These are phyloP conservation scores for Sinocyclocheilus anophthalmus DNA, from an alignment of 2,113 vertebrate genomes.

Conservation along the genomic window DNA sequence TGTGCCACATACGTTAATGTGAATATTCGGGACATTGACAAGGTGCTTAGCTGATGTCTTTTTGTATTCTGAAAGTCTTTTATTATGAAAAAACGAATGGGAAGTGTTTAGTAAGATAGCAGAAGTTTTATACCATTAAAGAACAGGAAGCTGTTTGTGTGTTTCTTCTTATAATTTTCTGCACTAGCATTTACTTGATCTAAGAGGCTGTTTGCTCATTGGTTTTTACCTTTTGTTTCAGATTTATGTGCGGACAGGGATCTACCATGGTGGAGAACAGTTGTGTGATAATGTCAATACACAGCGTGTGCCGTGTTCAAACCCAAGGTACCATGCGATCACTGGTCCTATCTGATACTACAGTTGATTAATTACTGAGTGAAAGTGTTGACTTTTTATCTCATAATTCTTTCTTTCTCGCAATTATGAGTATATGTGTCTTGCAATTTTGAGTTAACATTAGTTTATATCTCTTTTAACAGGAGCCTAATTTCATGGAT, in stretches of 20 bases:
- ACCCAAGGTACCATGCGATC: conserved; percentile 85
- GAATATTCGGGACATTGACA: conserved; percentile 98
- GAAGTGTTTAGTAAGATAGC: neutral
- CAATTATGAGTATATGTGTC: neutral
- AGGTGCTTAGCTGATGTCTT: conserved; percentile 75
- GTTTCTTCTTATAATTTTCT: neutral
- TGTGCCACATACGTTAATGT: conserved; percentile 99
- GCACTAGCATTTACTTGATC: neutral
- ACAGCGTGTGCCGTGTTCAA: conserved; percentile 95
- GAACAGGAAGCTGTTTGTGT: neutral
- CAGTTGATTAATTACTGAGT: neutral
- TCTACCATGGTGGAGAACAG: conserved; percentile 97
- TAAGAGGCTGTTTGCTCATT: neutral
- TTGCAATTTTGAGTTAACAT: too few relatives aligned
- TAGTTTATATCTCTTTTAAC: neutral
- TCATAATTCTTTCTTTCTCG: neutral
- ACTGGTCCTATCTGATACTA: neutral
- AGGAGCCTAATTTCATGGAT: neutral
- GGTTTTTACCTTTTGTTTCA: conserved; percentile 62
- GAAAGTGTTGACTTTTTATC: neutral
- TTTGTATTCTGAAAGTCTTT: neutral
- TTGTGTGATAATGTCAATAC: conserved; percentile 99
- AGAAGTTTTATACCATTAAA: neutral
- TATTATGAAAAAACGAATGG: neutral
- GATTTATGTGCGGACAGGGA: conserved; percentile 98